Percentiles rank a stretch among this genome's conserved stretches.
phyloP scores from a whole-genome alignment of 2,797 vertebrate genomes.

The Onychomys leucogaster region DNA sequence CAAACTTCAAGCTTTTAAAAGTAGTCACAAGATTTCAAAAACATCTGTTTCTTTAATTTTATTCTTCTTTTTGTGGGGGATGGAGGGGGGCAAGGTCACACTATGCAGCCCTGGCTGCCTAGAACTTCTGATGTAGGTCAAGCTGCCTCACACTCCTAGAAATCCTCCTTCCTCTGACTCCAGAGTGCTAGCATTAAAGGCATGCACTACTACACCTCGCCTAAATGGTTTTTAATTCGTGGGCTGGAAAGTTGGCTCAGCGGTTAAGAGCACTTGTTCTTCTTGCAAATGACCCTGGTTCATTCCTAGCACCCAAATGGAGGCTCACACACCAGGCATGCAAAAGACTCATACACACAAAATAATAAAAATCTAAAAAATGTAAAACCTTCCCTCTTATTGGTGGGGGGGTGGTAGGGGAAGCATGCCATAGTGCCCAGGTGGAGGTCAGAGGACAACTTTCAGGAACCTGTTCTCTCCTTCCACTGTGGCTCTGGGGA shows the following conservation, averaged over 20 bases:
- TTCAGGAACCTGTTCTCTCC: neutral
- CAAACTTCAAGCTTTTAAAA: neutral
- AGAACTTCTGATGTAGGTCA: neutral
- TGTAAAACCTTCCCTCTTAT: neutral
- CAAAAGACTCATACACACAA: neutral
- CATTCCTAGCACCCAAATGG: neutral
- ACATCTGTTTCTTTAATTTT: neutral
- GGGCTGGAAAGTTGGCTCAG: neutral
- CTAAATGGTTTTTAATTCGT: neutral
- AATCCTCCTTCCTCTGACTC: neutral
- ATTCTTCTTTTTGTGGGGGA: neutral
- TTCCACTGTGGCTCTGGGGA: neutral
- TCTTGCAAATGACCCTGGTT: neutral
- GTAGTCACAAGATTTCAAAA: neutral
- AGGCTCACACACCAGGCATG: neutral
- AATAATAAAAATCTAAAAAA: neutral
- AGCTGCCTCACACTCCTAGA: neutral
- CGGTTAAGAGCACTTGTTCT: neutral
- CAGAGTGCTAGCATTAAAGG: neutral
- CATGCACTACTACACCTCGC: too few relatives aligned
- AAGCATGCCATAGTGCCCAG: neutral
- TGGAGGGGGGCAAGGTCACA: neutral
- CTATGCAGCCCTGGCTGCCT: neutral
- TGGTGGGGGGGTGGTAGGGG: neutral
- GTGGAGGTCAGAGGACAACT: neutral